Evolutionary conservation across 2,113 vertebrate genomes (phyloP).

Genomic region (Strix aluco): DNA sequence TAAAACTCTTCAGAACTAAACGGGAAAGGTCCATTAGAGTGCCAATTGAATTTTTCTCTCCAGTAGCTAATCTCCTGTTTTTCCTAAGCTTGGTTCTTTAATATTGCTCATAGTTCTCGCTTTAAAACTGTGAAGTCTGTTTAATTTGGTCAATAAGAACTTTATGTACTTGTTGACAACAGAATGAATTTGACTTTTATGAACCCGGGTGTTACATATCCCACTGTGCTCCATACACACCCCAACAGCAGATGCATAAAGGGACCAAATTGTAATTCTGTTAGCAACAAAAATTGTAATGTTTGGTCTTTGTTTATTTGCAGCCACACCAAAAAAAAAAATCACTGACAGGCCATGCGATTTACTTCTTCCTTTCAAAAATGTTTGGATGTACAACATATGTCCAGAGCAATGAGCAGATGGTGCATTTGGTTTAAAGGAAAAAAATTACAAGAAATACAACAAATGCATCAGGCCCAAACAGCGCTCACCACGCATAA

Average conservation of each 20-base stretch:
- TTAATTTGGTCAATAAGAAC: neutral
- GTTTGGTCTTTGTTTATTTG: neutral
- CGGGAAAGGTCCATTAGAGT: neutral
- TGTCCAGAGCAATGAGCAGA: neutral
- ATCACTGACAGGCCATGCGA: neutral
- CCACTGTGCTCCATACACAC: neutral
- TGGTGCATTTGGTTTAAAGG: neutral
- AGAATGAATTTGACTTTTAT: neutral
- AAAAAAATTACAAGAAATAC: neutral
- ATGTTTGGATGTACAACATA: neutral
- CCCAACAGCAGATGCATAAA: neutral
- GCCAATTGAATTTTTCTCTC: neutral
- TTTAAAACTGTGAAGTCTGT: neutral
- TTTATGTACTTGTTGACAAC: neutral
- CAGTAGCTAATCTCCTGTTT: neutral
- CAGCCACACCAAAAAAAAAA: neutral
- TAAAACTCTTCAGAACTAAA: neutral
- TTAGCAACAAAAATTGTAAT: neutral
- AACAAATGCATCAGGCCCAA: neutral
- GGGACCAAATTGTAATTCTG: neutral
- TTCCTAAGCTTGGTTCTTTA: neutral
- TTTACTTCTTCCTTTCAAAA: neutral
- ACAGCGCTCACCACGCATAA: neutral
- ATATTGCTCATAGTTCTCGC: neutral
- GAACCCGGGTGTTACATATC: neutral